Evolutionary conservation across 2,113 vertebrate species (phyloP).

Genomic region (Petaurus breviceps): DNA sequence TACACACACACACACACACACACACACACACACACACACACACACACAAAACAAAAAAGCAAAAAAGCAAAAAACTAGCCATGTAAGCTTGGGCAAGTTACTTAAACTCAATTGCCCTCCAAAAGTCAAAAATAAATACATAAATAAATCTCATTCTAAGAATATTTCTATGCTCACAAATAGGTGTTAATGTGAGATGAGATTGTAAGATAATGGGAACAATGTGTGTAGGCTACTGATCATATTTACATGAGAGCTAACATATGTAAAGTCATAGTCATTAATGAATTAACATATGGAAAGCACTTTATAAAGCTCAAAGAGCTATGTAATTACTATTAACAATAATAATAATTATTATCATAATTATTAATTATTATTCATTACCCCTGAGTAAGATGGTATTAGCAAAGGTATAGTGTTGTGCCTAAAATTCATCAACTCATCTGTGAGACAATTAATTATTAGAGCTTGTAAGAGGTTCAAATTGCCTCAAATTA

Average conservation of each 20-base stretch:
- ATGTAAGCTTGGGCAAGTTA: too few species aligned
- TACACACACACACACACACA: too few species aligned
- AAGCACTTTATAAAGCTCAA: not conserved
- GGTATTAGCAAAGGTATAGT: not conserved
- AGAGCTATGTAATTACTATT: not conserved
- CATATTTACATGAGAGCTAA: not conserved
- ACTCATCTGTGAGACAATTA: not conserved
- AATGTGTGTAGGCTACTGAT: not conserved
- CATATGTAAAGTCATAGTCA: not conserved
- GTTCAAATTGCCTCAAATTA: not conserved
- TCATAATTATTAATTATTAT: not conserved
- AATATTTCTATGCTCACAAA: not conserved
- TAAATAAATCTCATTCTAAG: not conserved
- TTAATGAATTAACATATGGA: not conserved
- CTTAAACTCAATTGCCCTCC: too few species aligned
- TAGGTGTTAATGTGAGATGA: not conserved
- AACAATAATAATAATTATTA: not conserved
- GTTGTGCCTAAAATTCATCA: not conserved
- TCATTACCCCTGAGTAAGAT: not conserved
- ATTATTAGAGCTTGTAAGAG: not conserved
- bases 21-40: too few species aligned
- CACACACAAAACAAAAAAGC: too few species aligned
- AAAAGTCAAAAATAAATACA: too few species aligned
- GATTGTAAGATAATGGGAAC: too few species aligned
- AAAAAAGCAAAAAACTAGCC: too few species aligned